Percentiles rank a stretch among this genome's conserved stretches.
These are phyloP conservation scores for Cololabis saira DNA, from an alignment of 2,113 vertebrate genomes.

Conservation along the genomic window DNA sequence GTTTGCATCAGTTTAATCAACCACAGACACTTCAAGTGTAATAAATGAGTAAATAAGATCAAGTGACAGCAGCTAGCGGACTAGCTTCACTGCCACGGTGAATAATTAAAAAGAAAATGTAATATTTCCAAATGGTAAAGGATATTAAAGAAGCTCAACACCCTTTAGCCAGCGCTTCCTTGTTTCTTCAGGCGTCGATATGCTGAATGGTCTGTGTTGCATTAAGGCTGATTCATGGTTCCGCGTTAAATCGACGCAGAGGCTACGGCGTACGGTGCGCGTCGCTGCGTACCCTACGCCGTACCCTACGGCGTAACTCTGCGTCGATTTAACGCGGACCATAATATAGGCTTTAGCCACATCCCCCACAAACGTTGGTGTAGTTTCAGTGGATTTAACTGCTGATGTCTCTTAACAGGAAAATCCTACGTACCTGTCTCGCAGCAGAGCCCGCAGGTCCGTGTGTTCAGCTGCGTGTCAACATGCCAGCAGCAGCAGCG, in stretches of 20 bases:
- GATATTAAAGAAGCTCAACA: not conserved
- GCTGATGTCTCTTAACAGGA: not conserved
- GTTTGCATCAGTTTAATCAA: not conserved
- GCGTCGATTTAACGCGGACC: too few species aligned
- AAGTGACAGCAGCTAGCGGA: not conserved
- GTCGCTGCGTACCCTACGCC: too few species aligned
- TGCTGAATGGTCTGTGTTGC: not conserved
- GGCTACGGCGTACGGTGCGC: too few species aligned
- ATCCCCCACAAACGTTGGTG: constrained; percentile 21
- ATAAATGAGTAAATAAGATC: not conserved
- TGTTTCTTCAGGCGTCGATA: constrained; percentile 10
- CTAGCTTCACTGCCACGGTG: not conserved
- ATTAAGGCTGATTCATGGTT: too few species aligned
- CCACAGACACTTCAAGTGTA: not conserved
- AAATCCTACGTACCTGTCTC: constrained; percentile 65
- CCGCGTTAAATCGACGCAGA: too few species aligned
- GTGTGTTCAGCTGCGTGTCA: constrained; percentile 51
- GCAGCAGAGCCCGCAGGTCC: constrained; percentile 30
- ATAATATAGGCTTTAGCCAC: too few species aligned
- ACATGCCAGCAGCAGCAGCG: constrained; percentile 58
- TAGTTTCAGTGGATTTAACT: too few species aligned
- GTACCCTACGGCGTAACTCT: too few species aligned
- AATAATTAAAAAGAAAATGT: not conserved
- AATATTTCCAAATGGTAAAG: not conserved
- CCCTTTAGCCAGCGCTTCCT: not conserved